Conservation (phyloP, 2,113 vertebrate species). For the Dryoscopus gambensis region DNA sequence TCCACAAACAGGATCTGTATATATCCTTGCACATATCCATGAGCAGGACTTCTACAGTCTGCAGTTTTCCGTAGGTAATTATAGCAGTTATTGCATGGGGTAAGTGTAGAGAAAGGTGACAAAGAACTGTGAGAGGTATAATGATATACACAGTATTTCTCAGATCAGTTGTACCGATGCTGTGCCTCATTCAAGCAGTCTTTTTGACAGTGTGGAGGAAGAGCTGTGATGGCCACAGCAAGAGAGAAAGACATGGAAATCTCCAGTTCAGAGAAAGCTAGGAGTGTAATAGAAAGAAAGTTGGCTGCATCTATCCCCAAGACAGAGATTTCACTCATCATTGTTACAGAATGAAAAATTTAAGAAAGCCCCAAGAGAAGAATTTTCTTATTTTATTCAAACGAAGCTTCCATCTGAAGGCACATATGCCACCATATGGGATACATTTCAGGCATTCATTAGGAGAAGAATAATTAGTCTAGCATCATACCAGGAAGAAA, state of each 20-base stretch:
- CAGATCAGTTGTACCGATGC: not conserved
- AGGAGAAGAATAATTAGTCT: conserved; percentile 79
- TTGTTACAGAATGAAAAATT: conserved; percentile 71
- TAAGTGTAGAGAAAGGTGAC: not conserved
- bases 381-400: conserved; percentile 78
- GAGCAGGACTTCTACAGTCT: not conserved
- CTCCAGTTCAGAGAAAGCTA: not conserved
- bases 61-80: not conserved
- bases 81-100: not conserved
- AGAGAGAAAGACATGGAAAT: not conserved
- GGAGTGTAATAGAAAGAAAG: conserved; percentile 2
- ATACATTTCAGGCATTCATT: conserved; percentile 78
- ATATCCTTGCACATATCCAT: not conserved
- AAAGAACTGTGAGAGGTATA: not conserved
- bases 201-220: not conserved
- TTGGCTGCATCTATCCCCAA: conserved; percentile 41
- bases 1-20: not conserved
- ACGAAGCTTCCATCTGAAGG: conserved; percentile 72
- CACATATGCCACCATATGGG: conserved; percentile 78
- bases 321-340: conserved; percentile 68
- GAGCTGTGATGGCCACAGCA: not conserved
- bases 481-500: conserved; percentile 68
- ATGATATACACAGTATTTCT: not conserved
- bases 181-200: not conserved
- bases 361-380: conserved; percentile 69